Percentiles rank a stretch among this genome's conserved stretches.
These are phyloP conservation scores for Saturnia japonica DNA, from an alignment of 2,888 invertebrate genomes.

Conservation along the genomic window DNA sequence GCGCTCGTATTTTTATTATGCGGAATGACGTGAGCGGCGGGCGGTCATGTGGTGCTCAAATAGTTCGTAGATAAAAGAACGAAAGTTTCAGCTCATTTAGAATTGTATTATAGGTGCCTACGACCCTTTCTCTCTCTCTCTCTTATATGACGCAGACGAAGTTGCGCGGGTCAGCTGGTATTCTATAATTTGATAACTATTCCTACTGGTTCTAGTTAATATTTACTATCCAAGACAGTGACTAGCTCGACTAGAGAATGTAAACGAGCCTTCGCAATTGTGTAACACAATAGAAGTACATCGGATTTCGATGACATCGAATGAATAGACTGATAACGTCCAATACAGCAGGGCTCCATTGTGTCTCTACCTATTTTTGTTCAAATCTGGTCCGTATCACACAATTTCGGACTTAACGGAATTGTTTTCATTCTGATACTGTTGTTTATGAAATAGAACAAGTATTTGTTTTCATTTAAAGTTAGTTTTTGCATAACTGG, in stretches of 20 bases:
- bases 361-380: conserved; percentile 25
- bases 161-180: too few relatives aligned
- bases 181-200: too few relatives aligned
- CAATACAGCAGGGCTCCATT: conserved; percentile 28
- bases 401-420: conserved; percentile 20
- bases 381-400: conserved; percentile 11
- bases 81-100: too few relatives aligned
- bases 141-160: too few relatives aligned
- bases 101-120: too few relatives aligned
- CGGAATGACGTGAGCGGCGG: too few relatives aligned
- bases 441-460: background rate
- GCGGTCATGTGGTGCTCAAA: too few relatives aligned
- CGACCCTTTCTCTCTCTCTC: too few relatives aligned
- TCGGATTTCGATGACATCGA: conserved; percentile 45
- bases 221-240: background rate
- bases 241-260: background rate
- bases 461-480: background rate
- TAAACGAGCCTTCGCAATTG: conserved; percentile 22
- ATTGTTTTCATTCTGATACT: conserved; percentile 16
- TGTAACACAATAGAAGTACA: conserved; percentile 35
- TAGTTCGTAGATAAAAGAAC: too few relatives aligned
- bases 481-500: background rate
- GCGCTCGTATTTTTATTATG: too few relatives aligned
- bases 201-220: too few relatives aligned
- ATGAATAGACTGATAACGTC: conserved; percentile 42